phyloP scores from a whole-genome alignment of 2,888 invertebrate genomes.

The Schizaphis graminum region DNA sequence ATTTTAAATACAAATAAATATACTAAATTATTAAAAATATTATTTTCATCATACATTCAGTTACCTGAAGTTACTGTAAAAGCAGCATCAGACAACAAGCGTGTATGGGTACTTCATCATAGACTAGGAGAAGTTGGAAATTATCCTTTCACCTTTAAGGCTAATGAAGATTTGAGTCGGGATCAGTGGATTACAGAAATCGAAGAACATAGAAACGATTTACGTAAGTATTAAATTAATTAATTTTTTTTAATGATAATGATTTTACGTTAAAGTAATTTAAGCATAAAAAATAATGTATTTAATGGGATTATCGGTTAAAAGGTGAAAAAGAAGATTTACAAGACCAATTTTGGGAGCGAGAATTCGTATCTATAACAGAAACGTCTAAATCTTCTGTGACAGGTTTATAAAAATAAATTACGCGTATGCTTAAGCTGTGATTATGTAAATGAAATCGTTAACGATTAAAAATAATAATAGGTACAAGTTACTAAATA shows the following conservation, averaged over 20 bases:
- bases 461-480: not conserved
- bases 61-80: slow-evolving; percentile 86
- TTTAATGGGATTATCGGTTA: slow-evolving; percentile 37
- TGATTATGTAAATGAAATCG: not conserved
- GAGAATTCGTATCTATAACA: slow-evolving; percentile 47
- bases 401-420: slow-evolving; percentile 51
- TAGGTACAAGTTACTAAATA: not conserved
- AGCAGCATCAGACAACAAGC: slow-evolving; percentile 77
- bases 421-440: slow-evolving; percentile 16
- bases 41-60: slow-evolving; percentile 71
- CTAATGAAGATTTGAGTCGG: slow-evolving; percentile 83
- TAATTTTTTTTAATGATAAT: not conserved
- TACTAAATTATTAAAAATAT: slow-evolving; percentile 7
- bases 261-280: not conserved
- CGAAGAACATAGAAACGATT: slow-evolving; percentile 80
- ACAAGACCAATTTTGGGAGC: slow-evolving; percentile 59
- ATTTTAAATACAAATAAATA: not conserved
- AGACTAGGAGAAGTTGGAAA: slow-evolving; percentile 72
- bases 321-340: slow-evolving; percentile 64
- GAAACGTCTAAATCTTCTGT: slow-evolving; percentile 42
- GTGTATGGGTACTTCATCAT: slow-evolving; percentile 79
- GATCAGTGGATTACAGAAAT: slow-evolving; percentile 83
- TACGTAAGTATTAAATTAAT: slow-evolving; percentile 72
- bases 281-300: not conserved
- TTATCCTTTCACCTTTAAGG: slow-evolving; percentile 78